These are phyloP conservation scores for Dione vanillae DNA, from an alignment of 2,888 invertebrate species.

Conservation along the genomic window DNA sequence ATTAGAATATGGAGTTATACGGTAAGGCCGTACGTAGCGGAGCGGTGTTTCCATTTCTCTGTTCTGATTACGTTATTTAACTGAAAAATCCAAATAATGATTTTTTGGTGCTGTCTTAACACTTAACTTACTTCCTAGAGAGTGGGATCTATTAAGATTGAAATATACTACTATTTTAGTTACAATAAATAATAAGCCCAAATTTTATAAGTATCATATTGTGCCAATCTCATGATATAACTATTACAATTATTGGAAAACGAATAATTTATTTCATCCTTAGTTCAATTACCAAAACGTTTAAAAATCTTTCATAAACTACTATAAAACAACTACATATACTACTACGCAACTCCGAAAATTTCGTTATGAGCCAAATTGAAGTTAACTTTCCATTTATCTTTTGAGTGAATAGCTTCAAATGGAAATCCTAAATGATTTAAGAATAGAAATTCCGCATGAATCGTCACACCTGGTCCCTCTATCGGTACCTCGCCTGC, in stretches of 20 bases:
- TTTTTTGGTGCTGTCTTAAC: too few species aligned
- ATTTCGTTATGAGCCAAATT: neutral
- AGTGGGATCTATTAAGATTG: too few species aligned
- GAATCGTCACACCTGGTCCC: slow-evolving; percentile 13
- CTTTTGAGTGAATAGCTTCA: slow-evolving; percentile 10
- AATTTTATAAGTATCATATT: too few species aligned
- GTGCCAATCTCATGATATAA: too few species aligned
- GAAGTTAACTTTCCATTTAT: neutral
- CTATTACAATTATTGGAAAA: too few species aligned
- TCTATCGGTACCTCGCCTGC: slow-evolving; percentile 26
- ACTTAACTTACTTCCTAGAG: too few species aligned
- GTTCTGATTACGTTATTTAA: too few species aligned
- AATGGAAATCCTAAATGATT: slow-evolving; percentile 11
- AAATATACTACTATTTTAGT: too few species aligned
- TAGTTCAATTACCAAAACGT: neutral
- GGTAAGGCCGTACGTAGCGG: too few species aligned
- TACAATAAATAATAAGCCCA: too few species aligned
- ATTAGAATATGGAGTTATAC: neutral
- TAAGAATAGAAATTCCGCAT: slow-evolving; percentile 1
- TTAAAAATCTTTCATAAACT: neutral
- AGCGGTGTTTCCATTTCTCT: too few species aligned
- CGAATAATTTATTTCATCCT: neutral
- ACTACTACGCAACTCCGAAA: neutral
- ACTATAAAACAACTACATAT: neutral
- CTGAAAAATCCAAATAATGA: too few species aligned